Conservation (phyloP, 2,888 invertebrate genomes). For the Mesochorus sp. region DNA sequence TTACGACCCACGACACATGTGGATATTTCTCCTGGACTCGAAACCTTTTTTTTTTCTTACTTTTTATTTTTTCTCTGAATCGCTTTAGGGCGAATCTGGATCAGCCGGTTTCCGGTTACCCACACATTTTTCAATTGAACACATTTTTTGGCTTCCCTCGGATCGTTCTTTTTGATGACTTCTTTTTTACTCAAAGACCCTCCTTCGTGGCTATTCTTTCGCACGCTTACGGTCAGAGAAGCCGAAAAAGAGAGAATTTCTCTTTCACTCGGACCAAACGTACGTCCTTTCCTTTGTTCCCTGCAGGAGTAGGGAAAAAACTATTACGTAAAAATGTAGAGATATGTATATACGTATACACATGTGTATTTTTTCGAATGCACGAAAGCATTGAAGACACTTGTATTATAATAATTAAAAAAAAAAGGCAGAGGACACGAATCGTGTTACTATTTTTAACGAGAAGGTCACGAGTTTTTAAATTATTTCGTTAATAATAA, state of each 20-base stretch:
- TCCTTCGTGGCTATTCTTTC: constrained; percentile 16
- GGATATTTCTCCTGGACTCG: neutral
- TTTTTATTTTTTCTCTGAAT: neutral
- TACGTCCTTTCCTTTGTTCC: constrained; percentile 62
- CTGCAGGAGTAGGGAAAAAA: neutral
- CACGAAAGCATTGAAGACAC: no score
- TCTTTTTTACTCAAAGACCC: neutral
- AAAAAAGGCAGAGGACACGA: neutral
- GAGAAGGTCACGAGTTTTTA: no score
- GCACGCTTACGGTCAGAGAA: constrained; percentile 29
- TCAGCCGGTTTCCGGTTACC: no score
- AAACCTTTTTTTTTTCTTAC: neutral
- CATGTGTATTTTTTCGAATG: no score
- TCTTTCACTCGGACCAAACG: constrained; percentile 60
- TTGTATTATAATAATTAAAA: neutral
- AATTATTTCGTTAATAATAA: no score
- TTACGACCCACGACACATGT: constrained; percentile 73
- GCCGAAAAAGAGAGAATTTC: constrained; percentile 51
- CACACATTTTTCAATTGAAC: no score
- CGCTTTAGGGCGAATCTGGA: neutral
- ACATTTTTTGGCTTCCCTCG: constrained; percentile 2
- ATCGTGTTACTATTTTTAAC: no score
- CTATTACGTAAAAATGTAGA: no score
- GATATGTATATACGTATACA: neutral
- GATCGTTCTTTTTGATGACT: constrained; percentile 1